Base-by-base conservation (phyloP, 92 coral and sea anemone genomes). In the Parazoanthus darwini region DNA sequence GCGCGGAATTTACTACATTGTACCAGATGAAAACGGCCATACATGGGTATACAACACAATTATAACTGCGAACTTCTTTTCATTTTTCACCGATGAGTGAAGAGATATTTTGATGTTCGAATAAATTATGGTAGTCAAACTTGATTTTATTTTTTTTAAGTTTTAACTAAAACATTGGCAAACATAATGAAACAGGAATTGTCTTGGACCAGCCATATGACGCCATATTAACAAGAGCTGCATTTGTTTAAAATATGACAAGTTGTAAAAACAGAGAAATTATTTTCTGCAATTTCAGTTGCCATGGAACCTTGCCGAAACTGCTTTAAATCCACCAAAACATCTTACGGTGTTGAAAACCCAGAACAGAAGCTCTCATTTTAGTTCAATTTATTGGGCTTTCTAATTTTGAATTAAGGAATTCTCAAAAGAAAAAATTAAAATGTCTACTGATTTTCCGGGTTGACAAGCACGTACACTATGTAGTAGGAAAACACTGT, bases 241-340 rank as follows among this genome's bases (percentile, higher is more conserved):
- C 48, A 56, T 70, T 84, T 84, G 87, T 84, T 71, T 84, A 51
- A 23, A 84, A 71, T 44, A 84, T 71, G 79, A 46, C 67, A 84
- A 70, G 58, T 84, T 84, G 46, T 36, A 84, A 84, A 84, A 71
- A 84, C 87, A 84, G 46, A 67, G 71, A 71, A 84, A 84, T 84
- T 46, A 84, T 84, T 84, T 84, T 70, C 87, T 71, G 87, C 46
- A 48, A 71, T 44, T 48, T 84, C 48, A 84, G 87, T 84, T 84
- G 87, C 74, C 87, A 84, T 84, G 87, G 87, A 70, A 68, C 42
- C 78, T 71, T 4, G 63, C 43, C 29, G 87, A 84, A 43, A 26
- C 37, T 72, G 67, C 65, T 72, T 44, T 42, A 84, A 84, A 70
- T 70, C 59, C 87, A 39, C 37, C 39, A 70, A 84, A 72, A 70